Evolutionary conservation across 2,797 vertebrate genomes (phyloP).

Genomic region (Labroides dimidiatus): DNA sequence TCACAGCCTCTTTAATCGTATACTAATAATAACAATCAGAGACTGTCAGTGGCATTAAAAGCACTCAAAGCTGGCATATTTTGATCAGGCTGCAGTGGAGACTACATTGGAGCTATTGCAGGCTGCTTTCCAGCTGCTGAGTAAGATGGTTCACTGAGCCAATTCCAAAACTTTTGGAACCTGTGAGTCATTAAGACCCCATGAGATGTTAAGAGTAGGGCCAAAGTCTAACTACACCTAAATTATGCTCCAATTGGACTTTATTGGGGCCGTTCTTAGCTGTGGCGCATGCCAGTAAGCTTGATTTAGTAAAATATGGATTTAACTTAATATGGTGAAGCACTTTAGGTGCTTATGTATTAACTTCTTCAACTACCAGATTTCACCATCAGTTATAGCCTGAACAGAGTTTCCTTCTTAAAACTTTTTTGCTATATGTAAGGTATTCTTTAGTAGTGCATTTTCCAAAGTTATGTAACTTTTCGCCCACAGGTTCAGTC

Average conservation of each 20-base stretch:
- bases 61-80: too few relatives aligned
- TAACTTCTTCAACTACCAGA: neutral
- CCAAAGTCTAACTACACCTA: neutral
- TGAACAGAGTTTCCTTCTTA: neutral
- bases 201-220: neutral
- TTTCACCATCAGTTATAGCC: neutral
- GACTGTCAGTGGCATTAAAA: neutral
- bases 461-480: neutral
- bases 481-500: neutral
- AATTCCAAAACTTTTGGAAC: neutral
- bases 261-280: neutral
- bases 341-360: neutral
- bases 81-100: too few relatives aligned
- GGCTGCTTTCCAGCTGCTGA: neutral
- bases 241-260: neutral
- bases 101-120: neutral
- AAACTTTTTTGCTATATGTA: neutral
- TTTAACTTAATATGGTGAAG: constrained; percentile 4
- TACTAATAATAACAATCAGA: neutral
- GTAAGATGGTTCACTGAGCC: neutral
- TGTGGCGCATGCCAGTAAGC: neutral
- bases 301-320: constrained; percentile 3
- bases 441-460: neutral
- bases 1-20: too few relatives aligned
- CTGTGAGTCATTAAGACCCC: neutral